A percentile compares a stretch with the other conserved stretches of the same genome.
phyloP scores from a whole-genome alignment of 2,113 vertebrate genomes.

The Tachycineta bicolor region DNA sequence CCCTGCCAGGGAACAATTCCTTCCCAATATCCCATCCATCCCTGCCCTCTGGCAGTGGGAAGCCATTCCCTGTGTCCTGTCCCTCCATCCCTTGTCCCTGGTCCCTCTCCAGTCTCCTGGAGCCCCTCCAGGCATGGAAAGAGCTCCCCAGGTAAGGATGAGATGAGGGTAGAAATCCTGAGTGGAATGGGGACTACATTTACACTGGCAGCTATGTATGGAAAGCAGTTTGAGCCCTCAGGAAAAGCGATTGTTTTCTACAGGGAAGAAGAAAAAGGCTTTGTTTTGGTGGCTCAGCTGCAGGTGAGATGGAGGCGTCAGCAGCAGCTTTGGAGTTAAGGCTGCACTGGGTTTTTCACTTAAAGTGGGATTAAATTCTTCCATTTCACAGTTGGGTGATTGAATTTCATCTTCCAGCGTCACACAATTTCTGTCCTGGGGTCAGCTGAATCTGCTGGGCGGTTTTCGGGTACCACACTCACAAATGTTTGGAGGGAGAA shows the following conservation, averaged over 20 bases:
- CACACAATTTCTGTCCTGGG: neutral
- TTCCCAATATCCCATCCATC: neutral
- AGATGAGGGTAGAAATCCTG: neutral
- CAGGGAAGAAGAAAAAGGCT: neutral
- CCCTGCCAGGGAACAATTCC: neutral
- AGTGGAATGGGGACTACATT: neutral
- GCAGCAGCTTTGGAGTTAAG: neutral
- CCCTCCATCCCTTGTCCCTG: neutral
- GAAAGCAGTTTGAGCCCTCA: neutral
- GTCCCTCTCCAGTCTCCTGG: neutral
- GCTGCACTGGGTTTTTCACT: neutral
- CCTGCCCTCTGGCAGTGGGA: neutral
- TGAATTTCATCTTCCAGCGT: neutral
- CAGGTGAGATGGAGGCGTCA: rapidly evolving
- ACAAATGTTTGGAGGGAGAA: neutral
- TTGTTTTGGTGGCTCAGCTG: neutral
- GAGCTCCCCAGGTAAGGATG: neutral
- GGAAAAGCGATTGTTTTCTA: neutral
- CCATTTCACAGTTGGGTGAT: slow-evolving; percentile 4
- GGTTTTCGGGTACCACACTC: neutral
- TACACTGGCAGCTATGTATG: neutral
- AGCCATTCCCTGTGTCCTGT: neutral
- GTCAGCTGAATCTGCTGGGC: neutral
- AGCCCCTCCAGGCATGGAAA: neutral
- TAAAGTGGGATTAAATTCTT: neutral